Percentiles rank a stretch among this genome's conserved stretches.
These are phyloP conservation scores for Neosalanx taihuensis DNA, from an alignment of 2,797 vertebrate genomes.

Conservation along the genomic window DNA sequence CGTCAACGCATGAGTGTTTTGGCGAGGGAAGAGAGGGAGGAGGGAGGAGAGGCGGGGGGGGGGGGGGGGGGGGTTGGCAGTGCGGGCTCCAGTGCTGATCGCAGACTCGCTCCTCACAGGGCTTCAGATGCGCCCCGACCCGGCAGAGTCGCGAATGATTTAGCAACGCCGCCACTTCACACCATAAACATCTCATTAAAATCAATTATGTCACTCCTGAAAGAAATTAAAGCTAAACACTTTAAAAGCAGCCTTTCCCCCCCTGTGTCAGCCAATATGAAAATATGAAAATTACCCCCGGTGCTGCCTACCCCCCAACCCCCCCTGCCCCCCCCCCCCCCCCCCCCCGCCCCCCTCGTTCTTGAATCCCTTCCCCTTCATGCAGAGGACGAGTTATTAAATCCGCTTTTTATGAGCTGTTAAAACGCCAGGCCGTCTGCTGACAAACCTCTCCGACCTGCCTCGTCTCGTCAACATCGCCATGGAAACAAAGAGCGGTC, in stretches of 20 bases:
- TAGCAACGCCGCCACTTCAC: conserved; percentile 70
- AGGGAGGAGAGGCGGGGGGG: conserved; percentile 32
- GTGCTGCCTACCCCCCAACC: conserved; percentile 68
- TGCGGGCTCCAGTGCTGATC: conserved; percentile 38
- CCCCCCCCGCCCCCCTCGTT: conserved; percentile 21
- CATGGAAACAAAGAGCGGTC: conserved; percentile 53
- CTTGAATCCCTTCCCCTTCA: conserved; percentile 21
- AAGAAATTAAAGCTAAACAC: conserved; percentile 86
- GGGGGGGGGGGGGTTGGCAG: conserved; percentile 59
- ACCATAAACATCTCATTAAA: conserved; percentile 78
- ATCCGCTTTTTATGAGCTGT: conserved; percentile 86
- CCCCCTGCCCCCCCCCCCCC: conserved; percentile 25
- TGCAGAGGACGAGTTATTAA: conserved; percentile 79
- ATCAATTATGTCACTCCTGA: conserved; percentile 81
- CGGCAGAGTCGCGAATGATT: conserved; percentile 69
- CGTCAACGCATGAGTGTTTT: not conserved
- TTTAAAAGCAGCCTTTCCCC: conserved; percentile 72
- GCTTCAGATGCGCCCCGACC: conserved; percentile 59
- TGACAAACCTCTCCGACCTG: conserved; percentile 26
- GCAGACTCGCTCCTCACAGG: conserved; percentile 45
- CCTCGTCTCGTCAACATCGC: conserved; percentile 52
- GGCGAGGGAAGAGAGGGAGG: not conserved
- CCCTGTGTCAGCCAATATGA: conserved; percentile 81
- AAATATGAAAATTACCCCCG: conserved; percentile 81
- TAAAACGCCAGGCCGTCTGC: conserved; percentile 68